Percentiles rank a stretch among this genome's conserved stretches.
These are phyloP conservation scores for Mastacembelus armatus DNA, from an alignment of 2,797 vertebrate genomes.

Conservation along the genomic window DNA sequence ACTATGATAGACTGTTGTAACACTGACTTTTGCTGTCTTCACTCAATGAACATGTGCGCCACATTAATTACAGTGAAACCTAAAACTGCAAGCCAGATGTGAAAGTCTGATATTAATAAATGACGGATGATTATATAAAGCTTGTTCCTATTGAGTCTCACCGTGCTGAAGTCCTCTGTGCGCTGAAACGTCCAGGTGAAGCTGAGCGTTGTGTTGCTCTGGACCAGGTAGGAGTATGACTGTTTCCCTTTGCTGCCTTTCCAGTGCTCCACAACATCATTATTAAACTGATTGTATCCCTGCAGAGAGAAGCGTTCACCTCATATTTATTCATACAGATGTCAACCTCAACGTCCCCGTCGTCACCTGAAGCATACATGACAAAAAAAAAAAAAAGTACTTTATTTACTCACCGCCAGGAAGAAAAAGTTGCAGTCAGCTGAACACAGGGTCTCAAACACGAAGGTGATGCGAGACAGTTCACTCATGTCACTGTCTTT, in stretches of 20 bases:
- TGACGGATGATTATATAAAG: background rate
- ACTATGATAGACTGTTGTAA: no score
- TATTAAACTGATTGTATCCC: slow-evolving; percentile 88
- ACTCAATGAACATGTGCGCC: no score
- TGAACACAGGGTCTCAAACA: slow-evolving; percentile 92
- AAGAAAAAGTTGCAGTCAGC: slow-evolving; percentile 91
- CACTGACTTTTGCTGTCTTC: no score
- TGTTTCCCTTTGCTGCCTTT: slow-evolving; percentile 88
- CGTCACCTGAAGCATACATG: background rate
- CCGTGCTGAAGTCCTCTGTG: slow-evolving; percentile 66
- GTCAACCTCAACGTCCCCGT: no score
- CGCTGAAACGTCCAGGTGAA: slow-evolving; percentile 97
- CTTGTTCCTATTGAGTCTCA: slow-evolving; percentile 58
- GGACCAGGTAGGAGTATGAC: slow-evolving; percentile 91
- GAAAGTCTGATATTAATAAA: no score
- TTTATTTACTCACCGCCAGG: slow-evolving; percentile 86
- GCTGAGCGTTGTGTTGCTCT: slow-evolving; percentile 87
- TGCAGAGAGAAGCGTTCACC: slow-evolving; percentile 53
- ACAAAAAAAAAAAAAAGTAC: background rate
- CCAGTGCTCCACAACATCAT: slow-evolving; percentile 90
- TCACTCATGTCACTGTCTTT: slow-evolving; percentile 84
- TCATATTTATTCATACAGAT: background rate
- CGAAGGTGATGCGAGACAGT: slow-evolving; percentile 91
- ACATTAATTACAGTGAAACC: no score
- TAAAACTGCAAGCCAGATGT: no score